A percentile compares a stretch with the other conserved stretches of the same genome.
These are phyloP conservation scores for Cetonia aurata DNA, from an alignment of 2,888 invertebrate genomes.

Conservation along the genomic window DNA sequence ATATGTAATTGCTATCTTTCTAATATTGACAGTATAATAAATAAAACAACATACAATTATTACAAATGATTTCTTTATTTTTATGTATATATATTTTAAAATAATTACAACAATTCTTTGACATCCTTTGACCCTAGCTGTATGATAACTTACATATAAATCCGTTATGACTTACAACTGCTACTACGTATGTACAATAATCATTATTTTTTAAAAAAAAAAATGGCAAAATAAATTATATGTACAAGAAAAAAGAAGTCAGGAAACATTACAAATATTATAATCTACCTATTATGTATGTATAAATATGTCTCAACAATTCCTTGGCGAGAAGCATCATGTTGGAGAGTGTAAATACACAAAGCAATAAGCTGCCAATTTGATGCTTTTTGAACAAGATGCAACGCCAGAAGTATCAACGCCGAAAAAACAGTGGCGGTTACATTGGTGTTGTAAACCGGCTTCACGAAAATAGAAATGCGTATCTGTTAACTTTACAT, in stretches of 20 bases:
- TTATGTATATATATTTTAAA: slow-evolving; percentile 5
- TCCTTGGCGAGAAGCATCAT: neutral
- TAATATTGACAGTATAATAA: too few relatives aligned
- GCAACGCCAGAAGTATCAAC: slow-evolving; percentile 5
- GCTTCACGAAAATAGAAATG: too few relatives aligned
- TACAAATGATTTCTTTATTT: slow-evolving; percentile 36
- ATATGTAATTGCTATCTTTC: too few relatives aligned
- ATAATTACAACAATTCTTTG: slow-evolving; percentile 30
- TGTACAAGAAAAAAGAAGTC: slow-evolving; percentile 21
- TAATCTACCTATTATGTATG: neutral
- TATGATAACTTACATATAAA: slow-evolving; percentile 10
- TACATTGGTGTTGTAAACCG: too few relatives aligned
- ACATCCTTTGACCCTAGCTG: slow-evolving; percentile 18
- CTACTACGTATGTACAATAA: slow-evolving; percentile 19
- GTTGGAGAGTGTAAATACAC: slow-evolving; percentile 1
- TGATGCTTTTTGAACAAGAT: slow-evolving; percentile 13
- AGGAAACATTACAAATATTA: neutral
- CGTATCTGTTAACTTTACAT: too few relatives aligned
- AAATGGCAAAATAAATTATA: slow-evolving; percentile 30
- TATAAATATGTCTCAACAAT: neutral
- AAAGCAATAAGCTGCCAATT: slow-evolving; percentile 26
- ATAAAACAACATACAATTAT: slow-evolving; percentile 14
- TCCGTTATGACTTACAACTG: neutral
- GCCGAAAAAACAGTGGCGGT: neutral
- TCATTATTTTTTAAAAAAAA: slow-evolving; percentile 7